Conservation (phyloP, 2,797 vertebrate genomes). For the Coendou prehensilis region DNA sequence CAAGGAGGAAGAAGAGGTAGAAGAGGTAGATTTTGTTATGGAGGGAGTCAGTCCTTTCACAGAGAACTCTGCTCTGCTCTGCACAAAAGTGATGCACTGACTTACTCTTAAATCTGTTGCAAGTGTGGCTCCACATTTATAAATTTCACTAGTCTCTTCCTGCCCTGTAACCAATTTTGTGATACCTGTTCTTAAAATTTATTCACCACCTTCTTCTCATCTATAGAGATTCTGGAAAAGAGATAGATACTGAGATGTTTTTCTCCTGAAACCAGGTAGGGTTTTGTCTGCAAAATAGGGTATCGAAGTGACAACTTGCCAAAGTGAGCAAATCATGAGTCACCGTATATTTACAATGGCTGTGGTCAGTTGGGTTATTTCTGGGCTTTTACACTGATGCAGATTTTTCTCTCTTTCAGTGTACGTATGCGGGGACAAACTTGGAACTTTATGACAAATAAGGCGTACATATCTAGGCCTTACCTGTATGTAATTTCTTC, state of each 20-base stretch:
- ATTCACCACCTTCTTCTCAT: neutral
- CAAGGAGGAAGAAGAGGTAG: too few relatives aligned
- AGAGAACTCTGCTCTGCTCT: neutral
- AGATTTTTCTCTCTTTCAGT: neutral
- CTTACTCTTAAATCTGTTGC: neutral
- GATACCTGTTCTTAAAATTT: neutral
- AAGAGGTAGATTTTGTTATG: neutral
- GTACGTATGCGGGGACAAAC: neutral
- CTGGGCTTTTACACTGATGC: neutral
- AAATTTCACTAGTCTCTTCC: neutral
- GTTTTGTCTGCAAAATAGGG: constrained; percentile 8
- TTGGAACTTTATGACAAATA: neutral
- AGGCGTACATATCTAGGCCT: neutral
- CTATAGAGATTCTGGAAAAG: neutral
- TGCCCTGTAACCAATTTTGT: neutral
- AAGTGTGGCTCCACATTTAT: neutral
- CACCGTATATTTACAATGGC: neutral
- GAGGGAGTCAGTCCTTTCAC: neutral
- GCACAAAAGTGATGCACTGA: neutral
- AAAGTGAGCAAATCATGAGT: neutral
- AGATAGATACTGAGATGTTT: neutral
- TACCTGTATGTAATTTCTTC: neutral
- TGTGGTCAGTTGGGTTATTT: neutral
- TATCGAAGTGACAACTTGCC: neutral
- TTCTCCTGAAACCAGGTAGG: neutral